Conservation (phyloP, 1,140 invertebrate genomes). For the Meteorus sp. region DNA sequence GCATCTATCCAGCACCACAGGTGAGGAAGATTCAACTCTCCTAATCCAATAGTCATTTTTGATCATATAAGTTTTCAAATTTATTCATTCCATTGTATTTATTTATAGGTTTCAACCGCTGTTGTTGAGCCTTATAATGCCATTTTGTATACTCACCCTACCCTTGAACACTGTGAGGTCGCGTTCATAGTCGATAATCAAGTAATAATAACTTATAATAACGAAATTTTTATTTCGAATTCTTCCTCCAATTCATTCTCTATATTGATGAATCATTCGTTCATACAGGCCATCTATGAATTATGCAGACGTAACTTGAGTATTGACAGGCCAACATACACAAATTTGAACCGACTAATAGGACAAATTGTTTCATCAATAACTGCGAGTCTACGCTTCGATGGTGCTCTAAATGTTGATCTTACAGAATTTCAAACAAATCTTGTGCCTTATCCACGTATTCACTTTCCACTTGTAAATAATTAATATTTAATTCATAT, state of each 20-base stretch:
- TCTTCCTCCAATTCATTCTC: background rate
- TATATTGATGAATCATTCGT: background rate
- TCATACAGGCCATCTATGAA: conserved; percentile 73
- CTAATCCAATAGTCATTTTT: background rate
- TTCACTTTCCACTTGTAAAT: conserved; percentile 73
- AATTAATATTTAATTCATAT: background rate
- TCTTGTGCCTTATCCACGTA: conserved; percentile 74
- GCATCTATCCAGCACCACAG: conserved; percentile 68
- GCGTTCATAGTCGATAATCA: conserved; percentile 72
- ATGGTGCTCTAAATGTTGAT: conserved; percentile 82
- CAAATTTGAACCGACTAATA: conserved; percentile 66
- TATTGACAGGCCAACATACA: conserved; percentile 68
- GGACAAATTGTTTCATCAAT: conserved; percentile 73
- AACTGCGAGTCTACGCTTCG: conserved; percentile 80
- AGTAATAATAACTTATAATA: too few relatives aligned
- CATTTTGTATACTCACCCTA: conserved; percentile 71
- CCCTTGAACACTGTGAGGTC: conserved; percentile 71
- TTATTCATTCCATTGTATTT: conserved; percentile 18
- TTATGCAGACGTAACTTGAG: conserved; percentile 67
- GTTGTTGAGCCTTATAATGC: conserved; percentile 75
- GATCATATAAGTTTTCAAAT: background rate
- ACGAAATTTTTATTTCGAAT: background rate
- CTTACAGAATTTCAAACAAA: conserved; percentile 81
- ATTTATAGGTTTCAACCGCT: conserved; percentile 62
- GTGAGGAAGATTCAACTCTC: conserved; percentile 40